These are phyloP conservation scores for Aurelia sp. DNA, from an alignment of 30 jellyfish, hydroid and myxozoan genomes.

Conservation along the genomic window DNA sequence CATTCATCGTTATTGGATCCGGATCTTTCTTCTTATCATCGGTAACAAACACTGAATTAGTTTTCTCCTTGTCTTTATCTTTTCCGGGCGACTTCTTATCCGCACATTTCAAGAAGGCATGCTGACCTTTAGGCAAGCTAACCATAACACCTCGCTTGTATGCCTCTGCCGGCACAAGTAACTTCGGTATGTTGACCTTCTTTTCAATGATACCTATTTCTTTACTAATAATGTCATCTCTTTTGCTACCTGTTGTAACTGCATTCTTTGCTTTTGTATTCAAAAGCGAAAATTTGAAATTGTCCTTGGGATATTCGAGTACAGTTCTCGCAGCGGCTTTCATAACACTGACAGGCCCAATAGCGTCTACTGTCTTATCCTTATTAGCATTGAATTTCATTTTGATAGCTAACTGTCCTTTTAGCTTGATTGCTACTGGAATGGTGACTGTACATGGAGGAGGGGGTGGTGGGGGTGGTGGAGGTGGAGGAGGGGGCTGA, in stretches of 20 bases:
- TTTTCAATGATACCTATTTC: conserved; percentile 65
- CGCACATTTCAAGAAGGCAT: conserved; percentile 91
- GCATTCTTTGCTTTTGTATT: neutral
- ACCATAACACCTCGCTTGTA: conserved; percentile 94
- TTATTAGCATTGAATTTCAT: conserved; percentile 92
- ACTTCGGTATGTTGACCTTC: conserved; percentile 74
- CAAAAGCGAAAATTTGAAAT: conserved; percentile 15
- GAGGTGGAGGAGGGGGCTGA: conserved; percentile 84
- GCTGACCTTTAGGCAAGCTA: conserved; percentile 96
- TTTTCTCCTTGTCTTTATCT: conserved; percentile 35
- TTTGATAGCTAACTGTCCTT: conserved; percentile 95
- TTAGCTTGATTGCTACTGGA: conserved; percentile 96
- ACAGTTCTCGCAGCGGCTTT: conserved; percentile 74
- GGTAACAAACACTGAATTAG: conserved; percentile 12
- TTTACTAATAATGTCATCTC: conserved; percentile 24
- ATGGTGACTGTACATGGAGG: conserved; percentile 99
- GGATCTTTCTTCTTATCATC: conserved; percentile 72
- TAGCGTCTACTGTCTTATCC: conserved; percentile 94
- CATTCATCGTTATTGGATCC: conserved; percentile 61
- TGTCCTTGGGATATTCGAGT: conserved; percentile 56
- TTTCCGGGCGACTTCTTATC: conserved; percentile 71
- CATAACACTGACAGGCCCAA: conserved; percentile 88
- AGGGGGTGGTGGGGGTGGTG: conserved; percentile 99
- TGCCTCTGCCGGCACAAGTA: conserved; percentile 88
- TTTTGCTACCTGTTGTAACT: conserved; percentile 22